These are phyloP conservation scores for Macropodus opercularis DNA, from an alignment of 2,797 vertebrate species.

Conservation along the genomic window DNA sequence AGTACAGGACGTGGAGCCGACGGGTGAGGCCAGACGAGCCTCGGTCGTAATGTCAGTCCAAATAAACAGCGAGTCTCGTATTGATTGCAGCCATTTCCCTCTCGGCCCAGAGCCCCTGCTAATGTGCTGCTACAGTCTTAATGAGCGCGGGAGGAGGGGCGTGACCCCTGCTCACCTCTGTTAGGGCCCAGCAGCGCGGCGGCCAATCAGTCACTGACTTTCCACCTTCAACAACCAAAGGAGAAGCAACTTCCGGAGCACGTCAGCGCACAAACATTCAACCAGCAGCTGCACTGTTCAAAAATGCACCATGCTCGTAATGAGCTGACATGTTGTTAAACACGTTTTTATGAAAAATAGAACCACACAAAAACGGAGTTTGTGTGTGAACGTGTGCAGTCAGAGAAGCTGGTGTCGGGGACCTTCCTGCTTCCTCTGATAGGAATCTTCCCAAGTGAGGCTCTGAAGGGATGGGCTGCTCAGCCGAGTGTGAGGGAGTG, in stretches of 20 bases:
- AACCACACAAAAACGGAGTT: too few species aligned
- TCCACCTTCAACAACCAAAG: constrained; percentile 26
- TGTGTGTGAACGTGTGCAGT: background rate
- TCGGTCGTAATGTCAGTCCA: constrained; percentile 59
- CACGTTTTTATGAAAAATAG: too few species aligned
- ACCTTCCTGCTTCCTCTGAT: constrained; percentile 46
- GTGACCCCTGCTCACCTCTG: constrained; percentile 67
- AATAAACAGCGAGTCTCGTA: constrained; percentile 61
- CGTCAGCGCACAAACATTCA: background rate
- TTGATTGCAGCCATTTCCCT: constrained; percentile 64
- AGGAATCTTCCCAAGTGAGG: constrained; percentile 58
- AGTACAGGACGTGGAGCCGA: too few species aligned
- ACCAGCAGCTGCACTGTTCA: too few species aligned
- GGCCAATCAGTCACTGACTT: constrained; percentile 42
- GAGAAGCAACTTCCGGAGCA: background rate
- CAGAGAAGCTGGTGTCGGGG: background rate
- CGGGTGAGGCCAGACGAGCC: too few species aligned
- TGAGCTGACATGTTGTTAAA: too few species aligned
- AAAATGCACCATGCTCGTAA: too few species aligned
- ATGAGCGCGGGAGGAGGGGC: constrained; percentile 63
- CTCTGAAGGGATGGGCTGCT: constrained; percentile 57
- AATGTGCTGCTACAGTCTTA: constrained; percentile 71
- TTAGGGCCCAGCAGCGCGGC: constrained; percentile 42
- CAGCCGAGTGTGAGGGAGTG: constrained; percentile 65
- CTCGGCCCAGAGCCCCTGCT: constrained; percentile 58